Base-by-base conservation (phyloP, 1,140 invertebrate species). In the Propsilocerus akamusi region DNA sequence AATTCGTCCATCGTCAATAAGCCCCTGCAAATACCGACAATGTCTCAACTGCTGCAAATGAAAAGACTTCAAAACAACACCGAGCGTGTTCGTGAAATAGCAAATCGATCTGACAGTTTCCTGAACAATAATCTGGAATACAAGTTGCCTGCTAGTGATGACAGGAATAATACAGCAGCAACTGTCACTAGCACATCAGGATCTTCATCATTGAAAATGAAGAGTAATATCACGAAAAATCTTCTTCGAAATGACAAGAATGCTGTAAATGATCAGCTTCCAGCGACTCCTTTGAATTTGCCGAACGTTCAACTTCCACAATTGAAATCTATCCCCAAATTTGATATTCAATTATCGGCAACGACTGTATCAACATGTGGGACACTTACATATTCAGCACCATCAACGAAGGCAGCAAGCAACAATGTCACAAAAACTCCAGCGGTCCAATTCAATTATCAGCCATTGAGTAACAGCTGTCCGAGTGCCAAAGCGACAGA, bases 31-130 rank as follows among this genome's bases (percentile, higher is more conserved):
- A 68, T 77, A 24, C 76, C 76, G 8, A 70, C 70, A 5, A 68
- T 75, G 12, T 66, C 72, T 1, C 73, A 76, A 54, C 68, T 81
- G 53, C 57, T 81, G 47, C 65, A 67, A 55, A 60, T 74, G 49
- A 78, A 77, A 55, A 64, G 74, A 49, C 54, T 81, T 24, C 77
- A 79, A 62, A 70, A 76, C 53, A 72, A 71, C 3, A 80, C 77
- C 1, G 69, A 72, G 37, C 64, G 70, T 17, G 76, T 74, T n/a
- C 68, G 78, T 23, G 74, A 76, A 59, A 72, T 78, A 17, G 69
- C 78, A 26, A 72, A 70, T 5, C 71, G 71, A 12, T 66, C 69
- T 22, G 69, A 65, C 51, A 69, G 66, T 49, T 25, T 50, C 11
- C 53, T 64, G 12, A 68, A 68, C 57, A 7, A 26, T 11, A 54